Evolutionary conservation across 2,113 vertebrate genomes (phyloP).

Genomic region (Phodopus roborovskii): DNA sequence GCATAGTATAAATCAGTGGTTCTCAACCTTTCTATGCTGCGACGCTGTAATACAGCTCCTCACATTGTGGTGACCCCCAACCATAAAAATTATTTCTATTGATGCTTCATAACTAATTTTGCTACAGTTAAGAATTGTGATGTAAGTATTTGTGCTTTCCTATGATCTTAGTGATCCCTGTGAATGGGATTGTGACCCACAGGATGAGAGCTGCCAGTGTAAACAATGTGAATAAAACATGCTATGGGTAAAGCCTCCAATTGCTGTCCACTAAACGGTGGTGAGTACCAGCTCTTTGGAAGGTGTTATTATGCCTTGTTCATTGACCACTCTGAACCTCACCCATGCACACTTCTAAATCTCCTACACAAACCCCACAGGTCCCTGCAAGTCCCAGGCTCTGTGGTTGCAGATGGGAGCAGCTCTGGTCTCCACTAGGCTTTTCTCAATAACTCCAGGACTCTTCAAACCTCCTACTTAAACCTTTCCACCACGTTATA

Average conservation of each 20-base stretch:
- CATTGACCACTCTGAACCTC: not conserved
- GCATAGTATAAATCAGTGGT: not conserved
- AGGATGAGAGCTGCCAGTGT: not conserved
- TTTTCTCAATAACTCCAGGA: not conserved
- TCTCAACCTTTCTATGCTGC: not conserved
- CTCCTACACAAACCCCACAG: not conserved
- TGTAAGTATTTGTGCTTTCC: not conserved
- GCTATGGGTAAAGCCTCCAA: not conserved
- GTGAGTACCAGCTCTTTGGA: not conserved
- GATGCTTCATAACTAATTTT: too few relatives aligned
- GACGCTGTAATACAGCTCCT: not conserved
- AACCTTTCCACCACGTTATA: not conserved
- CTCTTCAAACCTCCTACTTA: not conserved
- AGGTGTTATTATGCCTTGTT: not conserved
- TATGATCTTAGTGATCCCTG: not conserved
- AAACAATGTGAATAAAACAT: not conserved
- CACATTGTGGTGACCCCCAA: not conserved
- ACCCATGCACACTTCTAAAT: not conserved
- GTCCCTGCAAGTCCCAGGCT: not conserved
- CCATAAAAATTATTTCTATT: not conserved
- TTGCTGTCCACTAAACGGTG: not conserved
- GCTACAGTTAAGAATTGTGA: too few relatives aligned
- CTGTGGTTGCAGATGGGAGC: accelerated
- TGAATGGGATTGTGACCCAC: not conserved
- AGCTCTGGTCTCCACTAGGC: not conserved